Evolutionary conservation across 2,113 vertebrate species (phyloP).

Genomic region (Candoia aspera): DNA sequence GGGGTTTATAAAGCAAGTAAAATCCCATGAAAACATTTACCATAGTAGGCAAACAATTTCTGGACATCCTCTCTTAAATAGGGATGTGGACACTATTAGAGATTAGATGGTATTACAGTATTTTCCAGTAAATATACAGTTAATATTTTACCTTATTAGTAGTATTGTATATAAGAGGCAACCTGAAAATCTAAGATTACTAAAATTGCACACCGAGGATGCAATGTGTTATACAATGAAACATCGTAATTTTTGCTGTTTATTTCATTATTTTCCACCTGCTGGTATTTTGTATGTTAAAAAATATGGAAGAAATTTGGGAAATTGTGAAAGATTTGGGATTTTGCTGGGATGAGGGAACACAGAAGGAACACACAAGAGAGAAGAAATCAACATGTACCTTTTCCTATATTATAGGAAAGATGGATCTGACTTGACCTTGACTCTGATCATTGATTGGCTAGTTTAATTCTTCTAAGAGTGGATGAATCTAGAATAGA

Average conservation of each 20-base stretch:
- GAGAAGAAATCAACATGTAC: too few relatives aligned
- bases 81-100: background rate
- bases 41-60: background rate
- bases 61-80: background rate
- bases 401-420: too few relatives aligned
- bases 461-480: background rate
- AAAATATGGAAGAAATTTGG: background rate
- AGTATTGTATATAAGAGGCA: background rate
- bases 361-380: background rate
- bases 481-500: too few relatives aligned
- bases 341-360: background rate
- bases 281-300: background rate
- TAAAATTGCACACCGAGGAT: background rate
- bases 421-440: too few relatives aligned
- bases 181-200: background rate
- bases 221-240: background rate
- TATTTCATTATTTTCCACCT: too few relatives aligned
- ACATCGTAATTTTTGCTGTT: too few relatives aligned
- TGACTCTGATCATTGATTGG: too few relatives aligned
- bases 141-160: background rate
- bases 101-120: too few relatives aligned
- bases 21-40: background rate
- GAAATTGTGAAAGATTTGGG: background rate
- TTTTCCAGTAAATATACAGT: background rate
- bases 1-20: background rate